Conservation (phyloP, 2,113 vertebrate genomes). For the Polypterus senegalus region DNA sequence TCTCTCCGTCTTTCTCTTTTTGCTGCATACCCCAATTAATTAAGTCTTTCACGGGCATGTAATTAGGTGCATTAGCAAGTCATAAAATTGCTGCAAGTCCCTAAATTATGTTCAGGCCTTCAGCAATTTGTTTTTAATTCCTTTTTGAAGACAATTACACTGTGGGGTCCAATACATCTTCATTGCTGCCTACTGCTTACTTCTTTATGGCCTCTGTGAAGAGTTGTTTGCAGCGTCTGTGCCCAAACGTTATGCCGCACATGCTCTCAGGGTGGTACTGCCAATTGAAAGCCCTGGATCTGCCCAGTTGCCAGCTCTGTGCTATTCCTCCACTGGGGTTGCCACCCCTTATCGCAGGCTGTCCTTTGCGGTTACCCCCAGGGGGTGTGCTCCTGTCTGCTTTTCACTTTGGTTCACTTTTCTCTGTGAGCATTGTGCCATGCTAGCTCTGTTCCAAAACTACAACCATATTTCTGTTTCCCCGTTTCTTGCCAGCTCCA, state of each 20-base stretch:
- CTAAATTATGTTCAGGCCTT: conserved; percentile 96
- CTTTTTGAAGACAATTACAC: conserved; percentile 89
- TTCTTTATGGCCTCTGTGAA: conserved; percentile 36
- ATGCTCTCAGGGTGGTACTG: too few relatives aligned
- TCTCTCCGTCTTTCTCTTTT: conserved; percentile 28
- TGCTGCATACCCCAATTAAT: conserved; percentile 94
- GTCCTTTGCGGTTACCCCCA: too few relatives aligned
- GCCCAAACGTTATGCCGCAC: background rate
- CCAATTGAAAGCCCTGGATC: too few relatives aligned
- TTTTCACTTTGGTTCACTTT: too few relatives aligned
- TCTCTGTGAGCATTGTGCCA: too few relatives aligned
- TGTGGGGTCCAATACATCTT: conserved; percentile 88
- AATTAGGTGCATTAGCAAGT: conserved; percentile 99
- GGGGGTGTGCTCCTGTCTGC: too few relatives aligned
- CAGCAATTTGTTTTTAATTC: conserved; percentile 99
- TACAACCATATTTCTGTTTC: too few relatives aligned
- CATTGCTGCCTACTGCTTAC: conserved; percentile 67
- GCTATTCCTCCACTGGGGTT: too few relatives aligned
- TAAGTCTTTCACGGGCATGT: conserved; percentile 99
- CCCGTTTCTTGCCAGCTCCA: too few relatives aligned
- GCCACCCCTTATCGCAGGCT: too few relatives aligned
- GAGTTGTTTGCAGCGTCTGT: background rate
- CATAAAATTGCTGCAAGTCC: conserved; percentile 98
- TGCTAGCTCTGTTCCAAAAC: too few relatives aligned
- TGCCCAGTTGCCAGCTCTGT: too few relatives aligned